Evolutionary conservation across 2,888 invertebrate species (phyloP).

Genomic region (Epinotia nisella): DNA sequence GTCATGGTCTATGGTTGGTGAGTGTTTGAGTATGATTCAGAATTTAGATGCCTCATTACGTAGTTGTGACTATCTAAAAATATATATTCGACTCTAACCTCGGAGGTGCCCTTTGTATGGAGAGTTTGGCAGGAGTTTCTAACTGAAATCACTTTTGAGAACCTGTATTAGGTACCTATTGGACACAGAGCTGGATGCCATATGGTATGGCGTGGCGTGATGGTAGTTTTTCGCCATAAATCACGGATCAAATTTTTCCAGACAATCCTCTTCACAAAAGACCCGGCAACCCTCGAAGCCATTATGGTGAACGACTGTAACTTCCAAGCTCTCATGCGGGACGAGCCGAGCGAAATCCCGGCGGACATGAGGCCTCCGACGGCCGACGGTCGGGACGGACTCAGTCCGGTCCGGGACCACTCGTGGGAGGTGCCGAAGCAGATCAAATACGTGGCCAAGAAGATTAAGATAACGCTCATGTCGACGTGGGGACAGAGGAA

Average conservation of each 20-base stretch:
- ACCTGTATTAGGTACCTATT: too few species aligned
- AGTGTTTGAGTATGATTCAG: too few species aligned
- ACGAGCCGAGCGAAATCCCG: conserved; percentile 62
- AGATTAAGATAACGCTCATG: conserved; percentile 83
- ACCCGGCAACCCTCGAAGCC: conserved; percentile 87
- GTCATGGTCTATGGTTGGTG: too few species aligned
- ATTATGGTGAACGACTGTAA: conserved; percentile 73
- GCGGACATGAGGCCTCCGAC: conserved; percentile 85
- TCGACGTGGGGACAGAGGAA: conserved; percentile 87
- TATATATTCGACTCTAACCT: too few species aligned
- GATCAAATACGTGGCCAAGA: conserved; percentile 68
- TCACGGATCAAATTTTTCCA: conserved; percentile 65
- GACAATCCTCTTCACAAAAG: conserved; percentile 94
- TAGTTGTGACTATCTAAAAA: too few species aligned
- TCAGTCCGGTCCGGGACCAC: conserved; percentile 53
- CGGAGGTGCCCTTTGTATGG: too few species aligned
- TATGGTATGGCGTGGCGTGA: too few species aligned
- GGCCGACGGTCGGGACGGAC: conserved; percentile 73
- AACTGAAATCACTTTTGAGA: too few species aligned
- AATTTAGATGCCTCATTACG: too few species aligned
- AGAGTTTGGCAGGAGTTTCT: too few species aligned
- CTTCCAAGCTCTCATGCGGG: conserved; percentile 73
- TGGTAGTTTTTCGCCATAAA: not conserved
- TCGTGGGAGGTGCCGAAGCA: conserved; percentile 58
- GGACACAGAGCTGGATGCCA: too few species aligned